phyloP scores from a whole-genome alignment of 2,888 invertebrate species.

The Trichopoda pennipes region DNA sequence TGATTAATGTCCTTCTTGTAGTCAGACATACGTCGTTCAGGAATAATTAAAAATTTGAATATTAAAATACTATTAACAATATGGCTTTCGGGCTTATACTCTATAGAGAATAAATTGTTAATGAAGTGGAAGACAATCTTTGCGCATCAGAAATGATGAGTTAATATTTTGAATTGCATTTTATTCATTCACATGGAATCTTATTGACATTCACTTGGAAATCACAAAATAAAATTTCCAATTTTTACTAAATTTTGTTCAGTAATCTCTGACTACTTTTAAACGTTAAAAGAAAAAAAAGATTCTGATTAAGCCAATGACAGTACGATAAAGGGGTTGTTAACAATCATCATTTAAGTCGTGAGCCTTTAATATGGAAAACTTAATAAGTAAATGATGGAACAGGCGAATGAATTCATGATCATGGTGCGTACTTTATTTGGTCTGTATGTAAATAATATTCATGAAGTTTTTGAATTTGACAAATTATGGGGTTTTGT shows the following conservation, averaged over 20 bases:
- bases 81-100: too few relatives aligned
- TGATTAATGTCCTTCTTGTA: too few relatives aligned
- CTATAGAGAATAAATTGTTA: too few relatives aligned
- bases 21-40: too few relatives aligned
- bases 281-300: background rate
- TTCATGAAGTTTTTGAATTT: slow-evolving; percentile 74
- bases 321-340: slow-evolving; percentile 46
- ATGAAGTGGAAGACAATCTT: too few relatives aligned
- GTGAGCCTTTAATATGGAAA: slow-evolving; percentile 48
- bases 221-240: too few relatives aligned
- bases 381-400: slow-evolving; percentile 29
- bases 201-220: too few relatives aligned
- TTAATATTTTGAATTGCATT: too few relatives aligned
- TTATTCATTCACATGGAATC: too few relatives aligned
- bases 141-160: too few relatives aligned
- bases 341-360: slow-evolving; percentile 20
- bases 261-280: background rate
- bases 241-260: background rate
- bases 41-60: too few relatives aligned
- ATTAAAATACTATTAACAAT: too few relatives aligned
- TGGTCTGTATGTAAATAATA: slow-evolving; percentile 70
- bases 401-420: slow-evolving; percentile 41
- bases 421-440: slow-evolving; percentile 21
- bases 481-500: slow-evolving; percentile 71
- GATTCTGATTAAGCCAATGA: background rate